Conservation (phyloP, 2,888 invertebrate species). For the Acheta domesticus region DNA sequence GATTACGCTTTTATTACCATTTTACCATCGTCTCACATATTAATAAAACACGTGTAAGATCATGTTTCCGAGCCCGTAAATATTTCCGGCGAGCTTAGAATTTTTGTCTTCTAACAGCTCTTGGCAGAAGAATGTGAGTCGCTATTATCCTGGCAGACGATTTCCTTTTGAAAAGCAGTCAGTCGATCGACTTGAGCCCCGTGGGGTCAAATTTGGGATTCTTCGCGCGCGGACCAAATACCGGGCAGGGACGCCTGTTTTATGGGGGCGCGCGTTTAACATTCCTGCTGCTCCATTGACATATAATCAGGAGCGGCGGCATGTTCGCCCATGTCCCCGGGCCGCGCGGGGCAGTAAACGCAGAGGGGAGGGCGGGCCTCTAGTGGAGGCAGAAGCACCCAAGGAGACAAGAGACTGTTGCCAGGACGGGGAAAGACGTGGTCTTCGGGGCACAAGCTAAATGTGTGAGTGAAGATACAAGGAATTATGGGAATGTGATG, state of each 20-base stretch:
- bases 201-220: background rate
- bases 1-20: too few relatives aligned
- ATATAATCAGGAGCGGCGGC: background rate
- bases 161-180: background rate
- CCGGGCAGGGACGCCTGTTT: background rate
- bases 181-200: background rate
- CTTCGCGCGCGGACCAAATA: conserved; percentile 1
- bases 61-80: background rate
- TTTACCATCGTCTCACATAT: too few relatives aligned
- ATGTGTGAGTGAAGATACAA: too few relatives aligned
- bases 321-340: background rate
- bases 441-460: too few relatives aligned
- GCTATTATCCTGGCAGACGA: background rate
- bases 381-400: background rate
- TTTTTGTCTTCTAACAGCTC: background rate
- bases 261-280: conserved; percentile 8
- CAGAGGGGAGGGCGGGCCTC: background rate
- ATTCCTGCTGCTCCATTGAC: conserved; percentile 1
- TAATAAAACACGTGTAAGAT: too few relatives aligned
- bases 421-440: too few relatives aligned
- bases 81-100: background rate
- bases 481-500: too few relatives aligned
- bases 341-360: background rate
- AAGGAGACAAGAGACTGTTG: background rate
- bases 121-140: background rate